These are phyloP conservation scores for Monoplex corrugatus DNA, from an alignment of 2,888 invertebrate genomes.

Conservation along the genomic window DNA sequence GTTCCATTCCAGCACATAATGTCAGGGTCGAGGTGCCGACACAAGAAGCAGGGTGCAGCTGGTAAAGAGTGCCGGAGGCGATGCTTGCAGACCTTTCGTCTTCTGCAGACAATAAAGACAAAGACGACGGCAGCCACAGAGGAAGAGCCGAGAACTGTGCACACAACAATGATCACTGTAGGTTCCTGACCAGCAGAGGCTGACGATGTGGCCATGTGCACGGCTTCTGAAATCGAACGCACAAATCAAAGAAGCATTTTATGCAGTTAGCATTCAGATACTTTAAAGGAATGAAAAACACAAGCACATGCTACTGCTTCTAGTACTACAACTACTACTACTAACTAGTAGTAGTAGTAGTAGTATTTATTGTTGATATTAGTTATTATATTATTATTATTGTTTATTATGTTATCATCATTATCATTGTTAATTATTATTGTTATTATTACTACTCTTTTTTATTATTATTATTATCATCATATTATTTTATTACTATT, in stretches of 20 bases:
- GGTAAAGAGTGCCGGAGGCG: not conserved
- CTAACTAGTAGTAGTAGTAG: no score
- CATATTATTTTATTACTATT: no score
- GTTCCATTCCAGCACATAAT: constrained; percentile 13
- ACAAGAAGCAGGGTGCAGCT: not conserved
- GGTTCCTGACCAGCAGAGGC: not conserved
- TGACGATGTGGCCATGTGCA: not conserved
- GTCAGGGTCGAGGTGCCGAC: not conserved
- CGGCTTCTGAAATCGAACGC: not conserved
- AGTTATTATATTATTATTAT: no score
- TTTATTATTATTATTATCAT: no score
- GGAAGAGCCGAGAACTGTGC: not conserved
- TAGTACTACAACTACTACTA: no score
- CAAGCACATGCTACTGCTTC: no score
- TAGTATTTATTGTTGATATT: no score
- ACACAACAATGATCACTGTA: not conserved
- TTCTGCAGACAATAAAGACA: not conserved
- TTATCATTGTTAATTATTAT: no score
- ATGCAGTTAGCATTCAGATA: no score
- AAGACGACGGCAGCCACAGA: not conserved
- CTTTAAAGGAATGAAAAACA: not conserved
- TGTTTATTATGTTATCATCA: no score
- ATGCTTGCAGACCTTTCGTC: constrained; percentile 9
- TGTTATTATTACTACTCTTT: no score
- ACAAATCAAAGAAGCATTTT: not conserved